Conservation (phyloP, 2,797 vertebrate species). For the Hozukius guyotensis region DNA sequence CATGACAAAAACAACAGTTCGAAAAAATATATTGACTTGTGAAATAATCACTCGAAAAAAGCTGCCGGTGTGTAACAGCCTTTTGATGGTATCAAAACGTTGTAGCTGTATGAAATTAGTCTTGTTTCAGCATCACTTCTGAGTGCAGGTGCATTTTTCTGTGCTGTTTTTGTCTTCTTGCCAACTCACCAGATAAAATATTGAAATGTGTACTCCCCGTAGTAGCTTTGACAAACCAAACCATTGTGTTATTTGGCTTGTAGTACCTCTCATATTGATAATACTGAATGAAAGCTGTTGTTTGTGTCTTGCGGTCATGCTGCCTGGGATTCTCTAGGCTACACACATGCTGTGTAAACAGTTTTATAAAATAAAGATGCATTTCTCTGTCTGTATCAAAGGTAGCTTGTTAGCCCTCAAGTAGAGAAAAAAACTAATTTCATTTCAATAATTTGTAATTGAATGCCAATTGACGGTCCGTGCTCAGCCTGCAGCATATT, state of each 20-base stretch:
- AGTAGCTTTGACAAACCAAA: background rate
- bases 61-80: too few relatives aligned
- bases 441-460: constrained; percentile 6
- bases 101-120: background rate
- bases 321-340: background rate
- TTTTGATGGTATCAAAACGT: background rate
- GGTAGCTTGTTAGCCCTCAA: background rate
- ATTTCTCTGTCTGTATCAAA: background rate
- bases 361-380: background rate
- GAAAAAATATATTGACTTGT: too few relatives aligned
- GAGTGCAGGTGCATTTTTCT: background rate
- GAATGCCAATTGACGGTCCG: background rate
- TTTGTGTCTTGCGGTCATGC: background rate
- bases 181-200: background rate
- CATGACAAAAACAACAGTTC: too few relatives aligned
- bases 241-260: background rate
- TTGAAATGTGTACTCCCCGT: background rate
- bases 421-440: background rate
- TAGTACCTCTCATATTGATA: background rate
- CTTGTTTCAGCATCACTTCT: background rate
- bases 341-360: background rate
- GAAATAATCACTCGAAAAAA: too few relatives aligned
- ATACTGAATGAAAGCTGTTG: background rate
- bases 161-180: background rate
- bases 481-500: constrained; percentile 18